Evolutionary conservation across 53 echinoderm and acorn worm species (phyloP), one percentile per base, ranked within the genome.

Genomic region (Paelopatides confundens): DNA sequence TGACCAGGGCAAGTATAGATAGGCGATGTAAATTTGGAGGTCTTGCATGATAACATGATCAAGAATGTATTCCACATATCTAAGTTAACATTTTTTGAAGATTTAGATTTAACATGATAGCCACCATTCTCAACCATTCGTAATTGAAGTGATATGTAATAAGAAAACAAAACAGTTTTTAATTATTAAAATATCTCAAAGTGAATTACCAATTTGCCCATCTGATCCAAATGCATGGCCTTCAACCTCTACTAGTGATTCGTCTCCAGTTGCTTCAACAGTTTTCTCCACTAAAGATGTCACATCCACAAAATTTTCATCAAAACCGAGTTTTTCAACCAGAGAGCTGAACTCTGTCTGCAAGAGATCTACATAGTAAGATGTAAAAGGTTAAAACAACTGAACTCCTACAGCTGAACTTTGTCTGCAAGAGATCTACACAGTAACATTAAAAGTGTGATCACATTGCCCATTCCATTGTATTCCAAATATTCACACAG

Each of bases 231-330:
- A 94, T n/a, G 77, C 26, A 85, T 92, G 95, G 35, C 95, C 95
- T 28, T 62, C 31, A 34, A 92, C 76, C 24, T 85, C 82, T 17
- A 77, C 12, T n/a, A 62, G 40, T n/a, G 28, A 17, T 49, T 88
- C 74, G 27, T 33, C 28, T 26, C 35, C 26, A 31, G 5, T 23
- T 23, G 86, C 27, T 47, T 47, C 30, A 23, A 94, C 58, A 38
- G 88, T 89, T 15, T 69, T 38, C 31, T 92, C 86, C 21, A 97
- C 93, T 1, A 97, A 82, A 12, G 84, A 23, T 23, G 92, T 92
- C 31, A 95, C 93, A 90, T 95, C 93, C 68, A 97, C 84, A 69
- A 84, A 97, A 81, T 97, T 97, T 52, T 97, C 97, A 90, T 97
- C 97, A 92, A 97, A 95, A 5, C 97, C 97, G 26, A 97, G 93